Evolutionary conservation across 1,140 invertebrate species (phyloP).

Genomic region (Drosophila miranda): DNA sequence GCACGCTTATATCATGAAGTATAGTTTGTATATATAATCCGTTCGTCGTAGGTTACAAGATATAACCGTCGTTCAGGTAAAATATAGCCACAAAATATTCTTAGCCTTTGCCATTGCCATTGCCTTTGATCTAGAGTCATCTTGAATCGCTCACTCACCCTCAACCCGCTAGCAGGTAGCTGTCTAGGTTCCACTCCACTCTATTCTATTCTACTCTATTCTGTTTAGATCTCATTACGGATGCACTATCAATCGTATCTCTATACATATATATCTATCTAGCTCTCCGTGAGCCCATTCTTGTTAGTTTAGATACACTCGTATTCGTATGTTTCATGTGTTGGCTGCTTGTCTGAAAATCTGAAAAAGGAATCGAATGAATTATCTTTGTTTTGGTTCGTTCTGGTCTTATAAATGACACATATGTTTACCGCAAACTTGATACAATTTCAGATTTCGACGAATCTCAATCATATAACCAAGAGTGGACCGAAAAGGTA

Average conservation of each 20-base stretch:
- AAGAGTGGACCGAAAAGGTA: slow-evolving; percentile 82
- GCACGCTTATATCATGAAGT: slow-evolving; percentile 81
- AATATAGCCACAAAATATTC: slow-evolving; percentile 35
- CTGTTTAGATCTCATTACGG: slow-evolving; percentile 32
- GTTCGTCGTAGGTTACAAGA: slow-evolving; percentile 45
- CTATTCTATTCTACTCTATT: slow-evolving; percentile 10
- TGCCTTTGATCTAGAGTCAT: slow-evolving; percentile 35
- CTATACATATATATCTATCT: slow-evolving; percentile 12
- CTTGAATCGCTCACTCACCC: slow-evolving; percentile 24
- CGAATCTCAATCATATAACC: slow-evolving; percentile 81
- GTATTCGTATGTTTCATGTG: not conserved
- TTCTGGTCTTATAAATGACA: slow-evolving; percentile 12
- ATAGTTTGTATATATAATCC: slow-evolving; percentile 77
- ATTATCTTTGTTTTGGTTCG: slow-evolving; percentile 15
- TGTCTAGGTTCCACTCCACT: slow-evolving; percentile 5
- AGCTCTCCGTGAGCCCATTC: slow-evolving; percentile 37
- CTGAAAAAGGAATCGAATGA: slow-evolving; percentile 26
- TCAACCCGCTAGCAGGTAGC: slow-evolving; percentile 9
- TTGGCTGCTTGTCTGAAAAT: slow-evolving; percentile 41
- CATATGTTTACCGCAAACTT: slow-evolving; percentile 55
- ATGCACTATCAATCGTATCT: slow-evolving; percentile 37
- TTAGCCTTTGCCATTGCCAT: slow-evolving; percentile 1
- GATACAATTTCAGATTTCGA: slow-evolving; percentile 82
- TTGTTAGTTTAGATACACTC: slow-evolving; percentile 47
- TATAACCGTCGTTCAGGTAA: slow-evolving; percentile 65